Evolutionary conservation across 2,797 vertebrate genomes (phyloP).

Genomic region (Thamnophis elegans): DNA sequence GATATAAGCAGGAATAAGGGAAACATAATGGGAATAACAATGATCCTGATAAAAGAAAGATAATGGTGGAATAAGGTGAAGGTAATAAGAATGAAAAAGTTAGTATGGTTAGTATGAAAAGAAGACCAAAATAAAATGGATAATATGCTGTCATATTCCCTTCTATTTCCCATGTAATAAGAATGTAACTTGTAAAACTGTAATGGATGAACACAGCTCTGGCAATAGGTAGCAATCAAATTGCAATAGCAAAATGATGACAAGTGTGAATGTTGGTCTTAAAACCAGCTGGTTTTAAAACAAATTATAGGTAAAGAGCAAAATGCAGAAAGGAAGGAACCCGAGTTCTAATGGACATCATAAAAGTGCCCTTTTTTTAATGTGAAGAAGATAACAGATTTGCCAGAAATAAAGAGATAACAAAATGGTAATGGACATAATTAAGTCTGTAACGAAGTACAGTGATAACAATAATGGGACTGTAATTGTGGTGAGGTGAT

Average conservation of each 20-base stretch:
- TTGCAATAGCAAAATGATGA: conserved; percentile 52
- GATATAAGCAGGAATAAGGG: conserved; percentile 9
- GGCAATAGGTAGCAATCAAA: conserved; percentile 37
- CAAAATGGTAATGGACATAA: conserved; percentile 68
- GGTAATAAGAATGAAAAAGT: not conserved
- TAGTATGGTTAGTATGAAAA: not conserved
- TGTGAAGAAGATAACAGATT: conserved; percentile 37
- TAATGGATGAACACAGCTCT: conserved; percentile 21
- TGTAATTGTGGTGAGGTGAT: conserved; percentile 71
- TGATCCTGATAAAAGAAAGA: conserved; percentile 30
- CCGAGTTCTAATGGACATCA: not conserved
- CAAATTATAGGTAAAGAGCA: conserved; percentile 24
- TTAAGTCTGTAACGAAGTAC: conserved; percentile 65
- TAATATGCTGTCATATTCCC: not conserved
- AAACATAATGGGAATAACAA: conserved; percentile 21
- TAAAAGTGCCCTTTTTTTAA: conserved; percentile 13
- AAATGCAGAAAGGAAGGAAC: conserved; percentile 11
- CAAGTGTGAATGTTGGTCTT: not conserved
- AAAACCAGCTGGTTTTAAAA: conserved; percentile 18
- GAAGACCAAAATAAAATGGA: not conserved
- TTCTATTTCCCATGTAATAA: not conserved
- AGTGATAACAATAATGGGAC: conserved; percentile 74
- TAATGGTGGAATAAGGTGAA: conserved; percentile 18
- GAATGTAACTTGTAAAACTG: not conserved
- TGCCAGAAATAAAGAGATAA: conserved; percentile 56